These are phyloP conservation scores for Tapera naevia DNA, from an alignment of 2,797 vertebrate genomes.

Conservation along the genomic window DNA sequence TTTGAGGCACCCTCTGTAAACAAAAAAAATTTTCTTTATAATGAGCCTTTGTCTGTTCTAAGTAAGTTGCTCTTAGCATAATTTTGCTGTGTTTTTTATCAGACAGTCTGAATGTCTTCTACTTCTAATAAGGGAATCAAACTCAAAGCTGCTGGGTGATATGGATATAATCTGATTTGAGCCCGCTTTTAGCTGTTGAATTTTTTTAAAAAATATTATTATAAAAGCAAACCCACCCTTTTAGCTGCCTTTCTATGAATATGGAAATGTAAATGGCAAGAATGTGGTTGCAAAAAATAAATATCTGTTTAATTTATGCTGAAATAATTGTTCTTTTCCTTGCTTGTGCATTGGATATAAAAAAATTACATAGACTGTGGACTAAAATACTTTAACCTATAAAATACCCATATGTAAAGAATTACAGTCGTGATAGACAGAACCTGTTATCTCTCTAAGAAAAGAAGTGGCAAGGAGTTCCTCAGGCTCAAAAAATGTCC, in stretches of 20 bases:
- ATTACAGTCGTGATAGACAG: background rate
- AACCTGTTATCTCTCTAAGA: background rate
- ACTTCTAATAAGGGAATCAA: background rate
- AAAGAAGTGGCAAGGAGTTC: background rate
- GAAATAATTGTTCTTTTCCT: background rate
- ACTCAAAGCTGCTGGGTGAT: background rate
- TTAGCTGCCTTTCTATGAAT: background rate
- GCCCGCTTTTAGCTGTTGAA: background rate
- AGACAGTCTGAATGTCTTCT: background rate
- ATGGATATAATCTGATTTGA: background rate
- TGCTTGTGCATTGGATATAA: background rate
- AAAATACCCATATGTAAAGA: rapidly evolving
- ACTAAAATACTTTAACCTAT: background rate
- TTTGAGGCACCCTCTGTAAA: background rate
- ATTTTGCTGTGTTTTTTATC: background rate
- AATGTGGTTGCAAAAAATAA: background rate
- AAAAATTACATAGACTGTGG: rapidly evolving
- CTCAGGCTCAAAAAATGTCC: background rate
- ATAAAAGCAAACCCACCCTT: background rate
- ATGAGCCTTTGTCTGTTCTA: background rate
- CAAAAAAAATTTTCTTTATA: background rate
- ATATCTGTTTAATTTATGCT: background rate
- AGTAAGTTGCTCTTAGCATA: background rate
- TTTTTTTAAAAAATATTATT: background rate
- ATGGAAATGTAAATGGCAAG: background rate